These are phyloP conservation scores for Eleutherodactylus coqui DNA, from an alignment of 2,797 vertebrate genomes.

Conservation along the genomic window DNA sequence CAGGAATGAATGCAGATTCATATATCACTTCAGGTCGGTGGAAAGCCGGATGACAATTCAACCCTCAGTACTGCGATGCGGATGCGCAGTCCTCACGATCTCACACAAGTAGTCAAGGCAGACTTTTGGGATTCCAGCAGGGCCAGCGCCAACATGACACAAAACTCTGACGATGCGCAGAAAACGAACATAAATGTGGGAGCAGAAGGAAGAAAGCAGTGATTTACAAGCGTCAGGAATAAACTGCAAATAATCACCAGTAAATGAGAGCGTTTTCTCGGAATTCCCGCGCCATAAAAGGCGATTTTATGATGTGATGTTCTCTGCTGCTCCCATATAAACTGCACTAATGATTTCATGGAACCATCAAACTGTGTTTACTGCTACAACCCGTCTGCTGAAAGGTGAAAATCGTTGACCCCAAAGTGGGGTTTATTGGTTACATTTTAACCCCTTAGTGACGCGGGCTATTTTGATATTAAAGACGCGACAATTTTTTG, in stretches of 20 bases:
- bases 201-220: neutral
- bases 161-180: neutral
- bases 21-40: no score
- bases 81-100: no score
- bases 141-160: no score
- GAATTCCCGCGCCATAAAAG: neutral
- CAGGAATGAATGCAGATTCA: no score
- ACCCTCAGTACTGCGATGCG: no score
- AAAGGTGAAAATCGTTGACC: slow-evolving; percentile 11
- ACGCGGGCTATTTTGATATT: no score
- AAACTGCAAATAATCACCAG: slow-evolving; percentile 23
- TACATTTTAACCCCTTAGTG: no score
- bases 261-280: neutral
- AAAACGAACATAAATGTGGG: neutral
- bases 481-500: no score
- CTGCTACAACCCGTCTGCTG: neutral
- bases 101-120: no score
- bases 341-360: slow-evolving; percentile 13
- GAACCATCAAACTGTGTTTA: neutral
- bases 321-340: neutral
- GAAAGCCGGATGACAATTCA: no score
- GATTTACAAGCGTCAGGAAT: slow-evolving; percentile 12
- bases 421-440: neutral
- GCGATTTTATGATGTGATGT: neutral
- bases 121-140: no score